These are phyloP conservation scores for Mohoua ochrocephala DNA, from an alignment of 2,113 vertebrate genomes.

Conservation along the genomic window DNA sequence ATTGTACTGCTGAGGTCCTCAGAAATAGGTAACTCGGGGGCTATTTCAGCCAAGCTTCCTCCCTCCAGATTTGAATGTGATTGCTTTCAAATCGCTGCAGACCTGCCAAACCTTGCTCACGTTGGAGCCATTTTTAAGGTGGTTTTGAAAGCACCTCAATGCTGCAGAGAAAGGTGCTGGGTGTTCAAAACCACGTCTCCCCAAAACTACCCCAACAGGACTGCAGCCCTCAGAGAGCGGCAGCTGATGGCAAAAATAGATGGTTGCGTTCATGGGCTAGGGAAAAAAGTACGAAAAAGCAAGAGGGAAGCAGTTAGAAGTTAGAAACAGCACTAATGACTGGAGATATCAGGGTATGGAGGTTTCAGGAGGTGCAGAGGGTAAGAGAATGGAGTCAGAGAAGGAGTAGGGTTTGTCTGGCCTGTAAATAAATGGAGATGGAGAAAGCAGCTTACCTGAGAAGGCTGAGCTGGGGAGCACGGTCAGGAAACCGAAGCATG, in stretches of 20 bases:
- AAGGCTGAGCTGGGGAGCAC: not conserved
- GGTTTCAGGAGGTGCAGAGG: not conserved
- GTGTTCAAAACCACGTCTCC: not conserved
- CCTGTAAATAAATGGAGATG: not conserved
- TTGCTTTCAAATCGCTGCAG: slow-evolving; percentile 31
- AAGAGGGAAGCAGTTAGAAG: not conserved
- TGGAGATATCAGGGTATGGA: not conserved
- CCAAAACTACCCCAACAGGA: not conserved
- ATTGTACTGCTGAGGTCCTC: slow-evolving; percentile 57
- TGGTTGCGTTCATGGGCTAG: not conserved
- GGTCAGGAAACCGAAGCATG: not conserved
- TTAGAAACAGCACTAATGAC: not conserved
- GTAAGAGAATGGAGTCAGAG: not conserved
- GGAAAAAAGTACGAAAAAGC: not conserved
- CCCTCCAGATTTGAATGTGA: slow-evolving; percentile 18
- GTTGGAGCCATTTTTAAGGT: slow-evolving; percentile 10
- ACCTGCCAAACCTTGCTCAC: slow-evolving; percentile 49
- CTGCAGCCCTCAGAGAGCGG: not conserved
- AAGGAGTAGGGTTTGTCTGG: not conserved
- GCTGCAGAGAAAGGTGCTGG: not conserved
- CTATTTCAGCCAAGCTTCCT: slow-evolving; percentile 55
- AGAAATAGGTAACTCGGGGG: slow-evolving; percentile 66
- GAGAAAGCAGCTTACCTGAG: not conserved
- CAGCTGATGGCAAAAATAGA: not conserved
- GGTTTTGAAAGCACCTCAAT: slow-evolving; percentile 3